phyloP scores from a whole-genome alignment of 2,797 vertebrate genomes.

The Taeniopygia guttata region DNA sequence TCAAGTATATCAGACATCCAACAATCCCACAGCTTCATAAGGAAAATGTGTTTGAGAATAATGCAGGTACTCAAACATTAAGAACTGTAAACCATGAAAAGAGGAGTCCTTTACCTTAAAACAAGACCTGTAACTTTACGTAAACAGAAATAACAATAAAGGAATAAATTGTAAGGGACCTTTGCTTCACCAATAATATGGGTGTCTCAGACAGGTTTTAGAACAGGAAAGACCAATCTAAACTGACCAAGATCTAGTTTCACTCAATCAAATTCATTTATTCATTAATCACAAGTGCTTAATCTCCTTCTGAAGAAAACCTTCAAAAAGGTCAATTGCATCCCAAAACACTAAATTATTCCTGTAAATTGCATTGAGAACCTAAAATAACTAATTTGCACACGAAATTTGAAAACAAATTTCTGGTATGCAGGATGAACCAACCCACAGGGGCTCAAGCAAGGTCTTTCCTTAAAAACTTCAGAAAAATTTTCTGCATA shows the following conservation, averaged over 20 bases:
- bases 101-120: neutral
- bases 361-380: neutral
- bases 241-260: neutral
- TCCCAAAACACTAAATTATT: neutral
- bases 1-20: neutral
- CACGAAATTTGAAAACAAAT: neutral
- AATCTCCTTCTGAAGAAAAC: neutral
- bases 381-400: neutral
- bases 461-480: neutral
- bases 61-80: neutral
- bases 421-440: neutral
- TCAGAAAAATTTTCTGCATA: neutral
- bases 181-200: neutral
- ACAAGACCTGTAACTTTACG: neutral
- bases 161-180: neutral
- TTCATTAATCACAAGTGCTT: neutral
- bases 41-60: neutral
- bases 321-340: neutral
- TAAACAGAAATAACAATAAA: neutral
- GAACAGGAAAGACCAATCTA: neutral
- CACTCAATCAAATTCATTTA: neutral
- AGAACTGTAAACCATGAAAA: neutral
- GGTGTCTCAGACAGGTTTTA: neutral
- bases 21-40: neutral
- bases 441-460: neutral